Percentiles rank a stretch among this genome's conserved stretches.
These are phyloP conservation scores for Caenorhabditis panamensis DNA, from an alignment of 2,888 invertebrate species.

Conservation along the genomic window DNA sequence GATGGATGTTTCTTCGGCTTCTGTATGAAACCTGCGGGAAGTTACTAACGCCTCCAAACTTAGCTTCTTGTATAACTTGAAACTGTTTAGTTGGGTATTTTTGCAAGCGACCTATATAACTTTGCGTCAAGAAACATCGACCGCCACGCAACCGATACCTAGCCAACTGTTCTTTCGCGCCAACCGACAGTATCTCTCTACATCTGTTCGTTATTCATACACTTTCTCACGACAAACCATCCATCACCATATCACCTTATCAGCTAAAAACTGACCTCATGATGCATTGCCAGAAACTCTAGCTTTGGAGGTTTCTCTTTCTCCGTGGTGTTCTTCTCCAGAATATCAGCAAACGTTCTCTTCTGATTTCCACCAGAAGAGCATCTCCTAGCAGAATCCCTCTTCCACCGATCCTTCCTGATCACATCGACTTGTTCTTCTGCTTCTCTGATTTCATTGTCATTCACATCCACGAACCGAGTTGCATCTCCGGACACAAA, in stretches of 20 bases:
- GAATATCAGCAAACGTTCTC: constrained; percentile 78
- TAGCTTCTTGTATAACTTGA: neutral
- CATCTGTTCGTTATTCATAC: neutral
- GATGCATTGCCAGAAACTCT: constrained; percentile 78
- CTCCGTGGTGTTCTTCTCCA: constrained; percentile 38
- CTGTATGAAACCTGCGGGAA: neutral
- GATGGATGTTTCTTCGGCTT: constrained; percentile 8
- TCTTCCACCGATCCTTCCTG: constrained; percentile 64
- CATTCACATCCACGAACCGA: constrained; percentile 78
- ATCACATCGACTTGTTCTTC: constrained; percentile 42
- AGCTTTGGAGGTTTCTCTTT: constrained; percentile 71
- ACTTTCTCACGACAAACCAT: constrained; percentile 6
- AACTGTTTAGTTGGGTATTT: neutral
- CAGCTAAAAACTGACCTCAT: constrained; percentile 70
- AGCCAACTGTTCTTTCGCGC: constrained; percentile 6
- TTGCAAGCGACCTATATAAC: neutral
- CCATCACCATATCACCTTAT: constrained; percentile 6
- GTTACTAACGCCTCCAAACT: neutral
- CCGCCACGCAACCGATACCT: constrained; percentile 9
- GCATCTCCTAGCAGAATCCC: constrained; percentile 22
- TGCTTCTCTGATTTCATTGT: constrained; percentile 78
- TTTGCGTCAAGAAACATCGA: neutral
- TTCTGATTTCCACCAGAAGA: constrained; percentile 60
- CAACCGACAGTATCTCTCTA: neutral
- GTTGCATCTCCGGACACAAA: constrained; percentile 67